Evolutionary conservation across 1,140 invertebrate species (phyloP).

Genomic region (Amphibalanus amphitrite): DNA sequence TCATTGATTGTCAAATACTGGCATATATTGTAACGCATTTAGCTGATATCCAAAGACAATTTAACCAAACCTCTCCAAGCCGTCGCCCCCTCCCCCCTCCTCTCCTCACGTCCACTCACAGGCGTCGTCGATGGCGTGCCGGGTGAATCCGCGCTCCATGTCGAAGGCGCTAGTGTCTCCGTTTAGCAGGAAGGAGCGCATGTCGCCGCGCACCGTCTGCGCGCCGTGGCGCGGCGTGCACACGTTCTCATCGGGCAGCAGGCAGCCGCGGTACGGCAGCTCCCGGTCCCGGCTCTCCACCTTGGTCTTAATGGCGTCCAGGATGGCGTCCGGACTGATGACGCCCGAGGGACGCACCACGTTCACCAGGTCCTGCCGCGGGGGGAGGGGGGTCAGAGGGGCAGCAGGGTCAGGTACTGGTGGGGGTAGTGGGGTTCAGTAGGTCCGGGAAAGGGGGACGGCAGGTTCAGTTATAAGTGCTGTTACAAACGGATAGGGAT

Average conservation of each 20-base stretch:
- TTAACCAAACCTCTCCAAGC: too few relatives aligned
- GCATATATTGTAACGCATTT: too few relatives aligned
- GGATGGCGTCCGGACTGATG: slow-evolving; percentile 68
- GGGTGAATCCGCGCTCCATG: slow-evolving; percentile 78
- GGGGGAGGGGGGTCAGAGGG: too few relatives aligned
- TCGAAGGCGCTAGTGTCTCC: slow-evolving; percentile 74
- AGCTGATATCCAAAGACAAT: too few relatives aligned
- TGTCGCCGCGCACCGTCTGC: slow-evolving; percentile 68
- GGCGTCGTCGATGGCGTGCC: slow-evolving; percentile 73
- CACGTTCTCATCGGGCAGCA: slow-evolving; percentile 73
- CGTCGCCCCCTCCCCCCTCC: slow-evolving; percentile 31
- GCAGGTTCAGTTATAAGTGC: too few relatives aligned
- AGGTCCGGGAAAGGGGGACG: too few relatives aligned
- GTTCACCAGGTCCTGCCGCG: slow-evolving; percentile 64
- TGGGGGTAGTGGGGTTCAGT: too few relatives aligned
- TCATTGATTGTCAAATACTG: too few relatives aligned
- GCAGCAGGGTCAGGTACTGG: too few relatives aligned
- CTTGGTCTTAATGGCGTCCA: slow-evolving; percentile 81
- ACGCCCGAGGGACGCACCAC: slow-evolving; percentile 68
- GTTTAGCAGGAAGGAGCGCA: slow-evolving; percentile 66
- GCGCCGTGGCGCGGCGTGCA: slow-evolving; percentile 57
- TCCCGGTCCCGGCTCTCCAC: slow-evolving; percentile 55
- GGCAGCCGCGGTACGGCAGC: slow-evolving; percentile 50
- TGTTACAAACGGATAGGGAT: too few relatives aligned
- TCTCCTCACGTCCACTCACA: slow-evolving; percentile 41